Percentiles rank a stretch among this genome's conserved stretches.
phyloP scores from a whole-genome alignment of 2,797 vertebrate genomes.

The Varecia variegata region DNA sequence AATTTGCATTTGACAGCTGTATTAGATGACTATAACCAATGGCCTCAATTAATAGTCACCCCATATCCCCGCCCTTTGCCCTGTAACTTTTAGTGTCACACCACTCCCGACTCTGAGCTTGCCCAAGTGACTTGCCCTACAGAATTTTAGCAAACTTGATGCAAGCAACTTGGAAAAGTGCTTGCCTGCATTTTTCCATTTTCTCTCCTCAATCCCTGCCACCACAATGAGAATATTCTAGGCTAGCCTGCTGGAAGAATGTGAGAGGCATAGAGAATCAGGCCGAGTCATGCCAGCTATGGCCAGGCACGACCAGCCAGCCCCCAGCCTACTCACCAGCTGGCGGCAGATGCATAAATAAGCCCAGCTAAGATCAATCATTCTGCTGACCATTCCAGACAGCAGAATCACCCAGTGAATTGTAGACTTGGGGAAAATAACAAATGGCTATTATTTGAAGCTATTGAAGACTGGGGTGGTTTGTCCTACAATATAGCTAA shows the following conservation, averaged over 20 bases:
- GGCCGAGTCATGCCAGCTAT: not conserved
- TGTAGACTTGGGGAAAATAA: not conserved
- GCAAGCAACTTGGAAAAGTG: not conserved
- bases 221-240: not conserved
- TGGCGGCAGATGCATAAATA: not conserved
- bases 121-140: not conserved
- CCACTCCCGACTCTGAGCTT: not conserved
- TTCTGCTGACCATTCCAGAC: not conserved
- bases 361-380: not conserved
- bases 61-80: not conserved
- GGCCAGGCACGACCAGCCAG: not conserved
- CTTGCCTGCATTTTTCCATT: not conserved
- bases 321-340: not conserved
- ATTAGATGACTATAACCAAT: not conserved
- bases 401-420: not conserved
- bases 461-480: not conserved
- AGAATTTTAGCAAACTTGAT: conserved; percentile 7
- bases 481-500: not conserved
- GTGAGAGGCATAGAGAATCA: not conserved
- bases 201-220: not conserved
- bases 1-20: not conserved
- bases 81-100: not conserved
- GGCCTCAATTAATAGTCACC: not conserved
- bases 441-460: conserved; percentile 13
- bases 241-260: not conserved